Base-by-base conservation (phyloP, 2,888 invertebrate species). In the Homarus gammarus region DNA sequence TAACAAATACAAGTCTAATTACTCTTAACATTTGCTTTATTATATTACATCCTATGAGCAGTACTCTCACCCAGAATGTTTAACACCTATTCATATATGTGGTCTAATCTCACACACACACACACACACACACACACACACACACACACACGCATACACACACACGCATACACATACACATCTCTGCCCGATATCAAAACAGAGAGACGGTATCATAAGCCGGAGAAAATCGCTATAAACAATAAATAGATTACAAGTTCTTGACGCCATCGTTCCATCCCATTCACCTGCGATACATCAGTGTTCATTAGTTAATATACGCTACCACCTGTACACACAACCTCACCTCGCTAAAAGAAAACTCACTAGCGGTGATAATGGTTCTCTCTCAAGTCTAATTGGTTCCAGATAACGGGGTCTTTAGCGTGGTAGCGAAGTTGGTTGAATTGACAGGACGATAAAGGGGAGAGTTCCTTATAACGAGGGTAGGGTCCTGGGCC, bases 241-340 rank as follows among this genome's bases (percentile, higher is more conserved):
- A 82, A 68, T 82, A 68, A 68, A 64, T 44, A 82, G 68, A 64
- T 44, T 40, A 82, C 68, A 44, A 27, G 36, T 5, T 22, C 22
- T 12, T 68, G 38, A 82, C 82, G n/a, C 81, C 5, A 1, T 6
- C 64, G 0, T 1, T n/a, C 12, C 15, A 44, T n/a, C 68, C 40
- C 31, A 51, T 27, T 49, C 38, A 33, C 51, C 36, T 0, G 22
- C 83, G 31, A 72, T 83, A 72, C 22, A 83, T 83, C 72, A 83
- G n/a, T 31, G 22, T 70, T 72, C 83, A 83, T 83, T 83, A 83
- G 83, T 27, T n/a, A 33, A 33, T 49, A 83, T 36, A 49, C 31
- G 61, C 61, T 27, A 51, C 72, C 8, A 5, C 22, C 27, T 22
- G 49, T n/a, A 27, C 40, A 5, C 27, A 12, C 64, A 8, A 31